Evolutionary conservation across 2,888 invertebrate genomes (phyloP).

Genomic region (Cerceris rybyensis): DNA sequence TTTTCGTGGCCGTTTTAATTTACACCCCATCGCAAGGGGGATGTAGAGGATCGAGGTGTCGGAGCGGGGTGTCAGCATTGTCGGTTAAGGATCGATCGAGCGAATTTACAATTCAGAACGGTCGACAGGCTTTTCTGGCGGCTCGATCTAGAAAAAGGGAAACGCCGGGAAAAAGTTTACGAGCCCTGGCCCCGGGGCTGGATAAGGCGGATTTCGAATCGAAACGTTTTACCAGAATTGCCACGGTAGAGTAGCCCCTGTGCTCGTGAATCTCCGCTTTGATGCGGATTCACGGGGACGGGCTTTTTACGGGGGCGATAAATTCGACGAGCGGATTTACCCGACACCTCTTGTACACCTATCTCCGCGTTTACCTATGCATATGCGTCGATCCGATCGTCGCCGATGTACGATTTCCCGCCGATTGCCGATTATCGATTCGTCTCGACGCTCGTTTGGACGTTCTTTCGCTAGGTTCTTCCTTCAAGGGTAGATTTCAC

Average conservation of each 20-base stretch:
- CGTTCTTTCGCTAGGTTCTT: conserved; percentile 9
- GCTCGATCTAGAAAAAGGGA: conserved; percentile 51
- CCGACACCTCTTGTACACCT: conserved; percentile 36
- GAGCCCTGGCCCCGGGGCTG: conserved; percentile 42
- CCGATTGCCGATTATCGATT: conserved; percentile 37
- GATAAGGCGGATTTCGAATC: conserved; percentile 64
- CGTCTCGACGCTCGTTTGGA: conserved; percentile 24
- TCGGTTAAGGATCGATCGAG: conserved; percentile 4
- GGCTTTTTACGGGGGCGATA: conserved; percentile 65
- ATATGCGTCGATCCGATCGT: not conserved
- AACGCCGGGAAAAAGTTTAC: conserved; percentile 53
- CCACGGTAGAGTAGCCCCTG: conserved; percentile 30
- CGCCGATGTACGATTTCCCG: conserved; percentile 27
- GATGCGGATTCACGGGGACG: conserved; percentile 63
- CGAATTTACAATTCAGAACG: conserved; percentile 54
- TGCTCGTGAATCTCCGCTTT: conserved; percentile 68
- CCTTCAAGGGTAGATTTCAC: not conserved
- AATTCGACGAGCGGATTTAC: conserved; percentile 62
- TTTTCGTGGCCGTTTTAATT: not conserved
- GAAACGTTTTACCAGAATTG: conserved; percentile 68
- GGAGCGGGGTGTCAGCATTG: not conserved
- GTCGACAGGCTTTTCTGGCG: conserved; percentile 19
- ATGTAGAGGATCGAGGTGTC: no score
- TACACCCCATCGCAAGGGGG: not conserved
- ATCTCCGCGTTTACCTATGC: not conserved